Evolutionary conservation across 2,113 vertebrate genomes (phyloP).

Genomic region (Heliornis fulica): DNA sequence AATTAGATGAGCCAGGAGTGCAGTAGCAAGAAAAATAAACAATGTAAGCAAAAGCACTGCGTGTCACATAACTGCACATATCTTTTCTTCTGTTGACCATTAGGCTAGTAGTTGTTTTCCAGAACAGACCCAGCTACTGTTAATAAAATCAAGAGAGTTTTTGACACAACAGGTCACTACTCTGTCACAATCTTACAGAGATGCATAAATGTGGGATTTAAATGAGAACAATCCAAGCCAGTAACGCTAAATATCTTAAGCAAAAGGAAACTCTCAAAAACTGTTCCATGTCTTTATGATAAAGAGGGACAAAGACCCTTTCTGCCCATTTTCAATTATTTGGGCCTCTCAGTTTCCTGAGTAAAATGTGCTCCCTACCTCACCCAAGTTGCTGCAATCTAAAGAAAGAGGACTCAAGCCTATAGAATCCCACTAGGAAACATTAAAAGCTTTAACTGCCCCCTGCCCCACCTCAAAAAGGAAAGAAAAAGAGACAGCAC

Average conservation of each 20-base stretch:
- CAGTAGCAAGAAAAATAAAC: not conserved
- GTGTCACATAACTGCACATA: fast-evolving
- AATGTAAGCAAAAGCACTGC: not conserved
- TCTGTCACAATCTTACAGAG: not conserved
- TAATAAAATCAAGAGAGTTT: not conserved
- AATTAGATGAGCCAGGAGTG: not conserved
- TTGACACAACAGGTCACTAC: not conserved
- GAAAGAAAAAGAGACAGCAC: not conserved
- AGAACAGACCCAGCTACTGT: not conserved
- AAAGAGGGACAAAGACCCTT: not conserved
- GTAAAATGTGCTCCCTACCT: not conserved
- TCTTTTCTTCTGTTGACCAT: not conserved
- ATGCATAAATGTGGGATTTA: not conserved
- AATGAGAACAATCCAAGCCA: not conserved
- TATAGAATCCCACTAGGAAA: not conserved
- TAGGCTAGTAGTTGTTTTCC: not conserved
- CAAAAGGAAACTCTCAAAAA: not conserved
- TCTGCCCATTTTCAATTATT: not conserved
- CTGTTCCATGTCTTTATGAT: not conserved
- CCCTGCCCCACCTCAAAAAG: not conserved
- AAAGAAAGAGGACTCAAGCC: not conserved
- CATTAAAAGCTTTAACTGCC: not conserved
- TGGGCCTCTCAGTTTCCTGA: not conserved
- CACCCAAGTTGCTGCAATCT: not conserved
- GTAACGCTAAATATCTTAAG: not conserved